Conservation (phyloP, 2,113 vertebrate genomes). For the Mus spicilegus region DNA sequence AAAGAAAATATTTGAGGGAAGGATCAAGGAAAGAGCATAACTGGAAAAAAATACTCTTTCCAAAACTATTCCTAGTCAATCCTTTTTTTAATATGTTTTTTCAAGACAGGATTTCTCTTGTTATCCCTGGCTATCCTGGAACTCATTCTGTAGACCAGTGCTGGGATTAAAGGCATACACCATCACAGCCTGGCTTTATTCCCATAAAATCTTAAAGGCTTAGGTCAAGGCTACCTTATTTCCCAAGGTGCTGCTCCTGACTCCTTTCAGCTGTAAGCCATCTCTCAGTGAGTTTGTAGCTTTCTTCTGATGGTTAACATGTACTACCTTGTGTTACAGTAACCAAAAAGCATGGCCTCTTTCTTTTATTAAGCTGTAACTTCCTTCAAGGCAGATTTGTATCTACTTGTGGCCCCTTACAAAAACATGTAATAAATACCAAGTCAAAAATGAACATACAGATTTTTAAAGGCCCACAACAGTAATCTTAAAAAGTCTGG, state of each 20-base stretch:
- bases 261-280: background rate
- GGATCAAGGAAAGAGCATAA: constrained; percentile 59
- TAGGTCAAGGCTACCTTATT: background rate
- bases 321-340: constrained; percentile 22
- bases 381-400: background rate
- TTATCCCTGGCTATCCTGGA: background rate
- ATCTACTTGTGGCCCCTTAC: background rate
- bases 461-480: background rate
- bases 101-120: background rate
- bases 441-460: constrained; percentile 37
- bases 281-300: background rate
- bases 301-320: constrained; percentile 15
- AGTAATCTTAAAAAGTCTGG: constrained; percentile 9
- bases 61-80: background rate
- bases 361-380: constrained; percentile 23
- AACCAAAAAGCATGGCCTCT: constrained; percentile 58
- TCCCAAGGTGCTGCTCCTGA: background rate
- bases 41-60: constrained; percentile 49
- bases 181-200: background rate
- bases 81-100: background rate
- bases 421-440: constrained; percentile 4
- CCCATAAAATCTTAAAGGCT: background rate
- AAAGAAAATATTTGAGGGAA: constrained; percentile 72
- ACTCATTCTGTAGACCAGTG: background rate
- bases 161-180: background rate